Percentiles rank a stretch among this genome's conserved stretches.
These are phyloP conservation scores for Limonius californicus DNA, from an alignment of 1,140 invertebrate genomes.

Conservation along the genomic window DNA sequence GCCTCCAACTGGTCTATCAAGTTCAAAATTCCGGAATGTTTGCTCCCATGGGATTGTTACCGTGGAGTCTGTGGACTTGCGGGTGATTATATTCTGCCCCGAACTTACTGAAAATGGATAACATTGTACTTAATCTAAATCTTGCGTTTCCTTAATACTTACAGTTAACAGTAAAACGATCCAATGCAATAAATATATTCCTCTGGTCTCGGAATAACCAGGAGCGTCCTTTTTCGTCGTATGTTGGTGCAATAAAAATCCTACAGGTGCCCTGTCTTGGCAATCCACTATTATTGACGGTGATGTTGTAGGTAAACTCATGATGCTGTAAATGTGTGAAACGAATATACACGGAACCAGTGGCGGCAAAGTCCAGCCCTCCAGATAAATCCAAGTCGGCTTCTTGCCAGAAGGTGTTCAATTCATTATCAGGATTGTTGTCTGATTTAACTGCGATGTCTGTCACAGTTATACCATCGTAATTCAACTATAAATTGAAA, in stretches of 20 bases:
- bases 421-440: conserved; percentile 49
- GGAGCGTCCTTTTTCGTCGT: conserved; percentile 52
- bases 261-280: conserved; percentile 51
- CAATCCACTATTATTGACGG: conserved; percentile 45
- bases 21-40: conserved; percentile 61
- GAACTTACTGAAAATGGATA: conserved; percentile 54
- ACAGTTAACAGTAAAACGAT: conserved; percentile 54
- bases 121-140: neutral
- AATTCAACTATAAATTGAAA: conserved; percentile 54
- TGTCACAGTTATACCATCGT: conserved; percentile 58
- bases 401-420: conserved; percentile 70
- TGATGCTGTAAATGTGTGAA: conserved; percentile 64
- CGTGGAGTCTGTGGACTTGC: conserved; percentile 56
- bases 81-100: conserved; percentile 54
- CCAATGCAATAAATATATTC: conserved; percentile 55
- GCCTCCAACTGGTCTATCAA: conserved; percentile 52
- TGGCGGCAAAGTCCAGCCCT: conserved; percentile 71
- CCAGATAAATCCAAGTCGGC: conserved; percentile 67
- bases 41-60: conserved; percentile 69
- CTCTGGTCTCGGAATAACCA: conserved; percentile 53
- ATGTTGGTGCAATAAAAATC: conserved; percentile 57
- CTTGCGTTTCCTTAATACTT: too few species aligned
- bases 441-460: conserved; percentile 51
- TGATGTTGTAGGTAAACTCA: conserved; percentile 56
- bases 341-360: conserved; percentile 64